A percentile compares a stretch with the other conserved stretches of the same genome.
These are phyloP conservation scores for Fukomys damarensis DNA, from an alignment of 2,113 vertebrate species.

Conservation along the genomic window DNA sequence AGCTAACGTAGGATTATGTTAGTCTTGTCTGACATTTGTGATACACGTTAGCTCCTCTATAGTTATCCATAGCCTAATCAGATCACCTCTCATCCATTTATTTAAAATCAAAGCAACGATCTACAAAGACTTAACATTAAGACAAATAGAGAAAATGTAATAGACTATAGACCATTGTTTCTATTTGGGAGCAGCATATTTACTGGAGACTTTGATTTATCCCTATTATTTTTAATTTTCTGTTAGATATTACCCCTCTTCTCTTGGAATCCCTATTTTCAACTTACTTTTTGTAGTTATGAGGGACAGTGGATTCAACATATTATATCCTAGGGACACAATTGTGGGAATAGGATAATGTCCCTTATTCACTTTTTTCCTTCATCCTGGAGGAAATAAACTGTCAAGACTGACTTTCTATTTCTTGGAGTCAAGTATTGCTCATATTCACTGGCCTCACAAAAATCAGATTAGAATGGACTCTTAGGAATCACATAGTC, in stretches of 20 bases:
- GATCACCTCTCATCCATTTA: not conserved
- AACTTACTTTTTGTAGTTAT: not conserved
- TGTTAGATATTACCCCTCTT: not conserved
- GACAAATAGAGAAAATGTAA: not conserved
- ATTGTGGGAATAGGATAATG: not conserved
- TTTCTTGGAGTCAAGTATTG: not conserved
- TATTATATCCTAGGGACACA: not conserved
- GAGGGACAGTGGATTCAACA: not conserved
- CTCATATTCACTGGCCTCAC: not conserved
- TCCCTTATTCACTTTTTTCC: not conserved
- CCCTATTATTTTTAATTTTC: not conserved
- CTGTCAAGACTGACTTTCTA: not conserved
- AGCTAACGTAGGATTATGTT: not conserved
- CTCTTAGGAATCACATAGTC: not conserved
- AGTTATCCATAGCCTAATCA: not conserved
- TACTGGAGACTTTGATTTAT: not conserved
- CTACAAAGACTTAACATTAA: not conserved
- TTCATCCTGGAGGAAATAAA: not conserved
- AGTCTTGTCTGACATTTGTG: not conserved
- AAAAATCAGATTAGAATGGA: not conserved
- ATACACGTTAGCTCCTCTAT: not conserved
- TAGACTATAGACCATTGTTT: not conserved
- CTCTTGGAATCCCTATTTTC: not conserved
- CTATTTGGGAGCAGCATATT: not conserved
- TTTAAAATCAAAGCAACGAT: not conserved